A percentile compares a stretch with the other conserved stretches of the same genome.
Evolutionary conservation across 2,888 invertebrate genomes (phyloP).

Genomic region (Nysson spinosus): DNA sequence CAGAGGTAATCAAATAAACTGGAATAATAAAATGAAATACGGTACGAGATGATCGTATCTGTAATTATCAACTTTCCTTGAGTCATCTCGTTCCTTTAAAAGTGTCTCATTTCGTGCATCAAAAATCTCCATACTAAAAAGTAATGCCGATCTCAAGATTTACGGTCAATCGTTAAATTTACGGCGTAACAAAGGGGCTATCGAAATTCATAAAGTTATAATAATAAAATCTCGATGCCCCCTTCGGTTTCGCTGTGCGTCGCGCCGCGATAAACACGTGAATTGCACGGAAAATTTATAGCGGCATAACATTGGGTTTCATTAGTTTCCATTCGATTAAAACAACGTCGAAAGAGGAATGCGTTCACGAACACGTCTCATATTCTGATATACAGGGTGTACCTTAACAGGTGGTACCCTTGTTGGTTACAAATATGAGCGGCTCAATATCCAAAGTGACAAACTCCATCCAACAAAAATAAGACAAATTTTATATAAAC

Average conservation of each 20-base stretch:
- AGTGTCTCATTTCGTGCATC: too few relatives aligned
- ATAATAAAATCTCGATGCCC: slow-evolving; percentile 35
- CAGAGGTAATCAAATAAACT: too few relatives aligned
- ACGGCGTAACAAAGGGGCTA: not conserved
- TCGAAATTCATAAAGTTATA: slow-evolving; percentile 45
- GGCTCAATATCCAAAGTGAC: too few relatives aligned
- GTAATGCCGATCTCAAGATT: slow-evolving; percentile 15
- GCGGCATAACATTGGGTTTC: slow-evolving; percentile 53
- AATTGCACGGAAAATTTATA: slow-evolving; percentile 44
- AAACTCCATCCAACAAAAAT: too few relatives aligned
- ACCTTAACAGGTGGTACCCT: not conserved
- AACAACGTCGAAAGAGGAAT: slow-evolving; percentile 41
- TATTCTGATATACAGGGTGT: not conserved
- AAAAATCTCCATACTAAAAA: too few relatives aligned
- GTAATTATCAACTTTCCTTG: too few relatives aligned
- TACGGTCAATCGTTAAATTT: slow-evolving; percentile 20
- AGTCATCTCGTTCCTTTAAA: too few relatives aligned
- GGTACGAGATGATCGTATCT: too few relatives aligned
- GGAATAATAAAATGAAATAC: too few relatives aligned
- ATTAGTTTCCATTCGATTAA: slow-evolving; percentile 63
- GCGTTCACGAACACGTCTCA: not conserved
- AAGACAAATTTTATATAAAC: too few relatives aligned
- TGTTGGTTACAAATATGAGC: too few relatives aligned
- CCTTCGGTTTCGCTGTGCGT: slow-evolving; percentile 26
- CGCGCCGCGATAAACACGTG: slow-evolving; percentile 31